These are phyloP conservation scores for Drosophila tanythrix DNA, from an alignment of 2,888 invertebrate genomes.

Conservation along the genomic window DNA sequence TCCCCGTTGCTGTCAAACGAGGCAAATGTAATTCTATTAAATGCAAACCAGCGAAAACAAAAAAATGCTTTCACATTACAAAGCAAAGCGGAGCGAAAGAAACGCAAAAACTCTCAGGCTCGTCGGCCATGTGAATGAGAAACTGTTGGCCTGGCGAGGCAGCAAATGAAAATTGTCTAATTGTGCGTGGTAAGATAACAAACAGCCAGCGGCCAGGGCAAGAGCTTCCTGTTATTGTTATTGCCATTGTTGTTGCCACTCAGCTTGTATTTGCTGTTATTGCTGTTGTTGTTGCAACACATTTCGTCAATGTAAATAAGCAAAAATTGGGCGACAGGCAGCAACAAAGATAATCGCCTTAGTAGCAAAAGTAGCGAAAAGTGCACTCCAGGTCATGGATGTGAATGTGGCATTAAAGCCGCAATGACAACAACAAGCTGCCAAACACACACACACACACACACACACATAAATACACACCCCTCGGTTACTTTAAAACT, in stretches of 20 bases:
- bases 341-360: slow-evolving; percentile 76
- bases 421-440: slow-evolving; percentile 77
- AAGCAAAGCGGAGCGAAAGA: slow-evolving; percentile 24
- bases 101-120: slow-evolving; percentile 56
- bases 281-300: slow-evolving; percentile 48
- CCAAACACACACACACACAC: slow-evolving; percentile 38
- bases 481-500: slow-evolving; percentile 66
- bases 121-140: slow-evolving; percentile 40
- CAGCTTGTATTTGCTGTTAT: slow-evolving; percentile 17
- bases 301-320: slow-evolving; percentile 78
- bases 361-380: slow-evolving; percentile 60
- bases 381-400: slow-evolving; percentile 69
- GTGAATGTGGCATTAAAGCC: slow-evolving; percentile 61
- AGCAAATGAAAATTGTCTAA: slow-evolving; percentile 75
- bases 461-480: slow-evolving; percentile 24
- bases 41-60: slow-evolving; percentile 37
- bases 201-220: slow-evolving; percentile 59
- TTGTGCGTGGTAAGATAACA: slow-evolving; percentile 80
- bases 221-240: slow-evolving; percentile 76
- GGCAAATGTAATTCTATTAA: slow-evolving; percentile 61
- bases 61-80: slow-evolving; percentile 65
- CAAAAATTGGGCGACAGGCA: slow-evolving; percentile 62
- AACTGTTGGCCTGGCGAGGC: slow-evolving; percentile 40
- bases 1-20: slow-evolving; percentile 27
- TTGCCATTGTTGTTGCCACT: slow-evolving; percentile 29